phyloP scores from a whole-genome alignment of 2,797 vertebrate genomes.

The Setipinna tenuifilis region DNA sequence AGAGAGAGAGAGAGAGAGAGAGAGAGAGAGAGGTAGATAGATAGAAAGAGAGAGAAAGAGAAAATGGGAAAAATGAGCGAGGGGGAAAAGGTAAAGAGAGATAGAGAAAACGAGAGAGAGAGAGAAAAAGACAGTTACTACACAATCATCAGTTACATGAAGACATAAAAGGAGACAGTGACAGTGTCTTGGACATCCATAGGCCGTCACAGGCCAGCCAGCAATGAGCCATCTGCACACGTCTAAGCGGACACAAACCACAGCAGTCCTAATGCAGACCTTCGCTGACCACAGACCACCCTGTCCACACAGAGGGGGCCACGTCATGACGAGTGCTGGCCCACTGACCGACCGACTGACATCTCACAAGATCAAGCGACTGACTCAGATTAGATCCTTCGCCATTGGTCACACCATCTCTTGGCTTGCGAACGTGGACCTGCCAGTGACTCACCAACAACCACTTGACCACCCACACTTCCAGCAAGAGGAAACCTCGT shows the following conservation, averaged over 20 bases:
- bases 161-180: too few relatives aligned
- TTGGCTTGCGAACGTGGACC: neutral
- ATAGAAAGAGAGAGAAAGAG: too few relatives aligned
- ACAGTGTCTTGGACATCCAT: neutral
- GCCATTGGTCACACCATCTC: neutral
- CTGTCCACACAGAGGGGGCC: neutral
- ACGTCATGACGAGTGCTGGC: neutral
- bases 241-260: neutral
- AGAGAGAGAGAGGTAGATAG: too few relatives aligned
- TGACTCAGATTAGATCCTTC: neutral
- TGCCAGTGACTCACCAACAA: neutral
- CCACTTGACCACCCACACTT: neutral
- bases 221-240: neutral
- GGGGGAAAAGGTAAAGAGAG: too few relatives aligned
- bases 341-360: too few relatives aligned
- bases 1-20: conserved; percentile 21
- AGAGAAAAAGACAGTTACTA: neutral
- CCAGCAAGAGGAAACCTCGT: too few relatives aligned
- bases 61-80: neutral
- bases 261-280: neutral
- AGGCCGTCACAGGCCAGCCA: neutral
- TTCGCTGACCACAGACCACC: neutral
- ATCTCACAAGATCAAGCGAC: neutral
- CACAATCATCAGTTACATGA: too few relatives aligned
- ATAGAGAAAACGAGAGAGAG: conserved; percentile 16